These are phyloP conservation scores for Enteromius argenteus DNA, from an alignment of 2,797 vertebrate genomes.

Conservation along the genomic window DNA sequence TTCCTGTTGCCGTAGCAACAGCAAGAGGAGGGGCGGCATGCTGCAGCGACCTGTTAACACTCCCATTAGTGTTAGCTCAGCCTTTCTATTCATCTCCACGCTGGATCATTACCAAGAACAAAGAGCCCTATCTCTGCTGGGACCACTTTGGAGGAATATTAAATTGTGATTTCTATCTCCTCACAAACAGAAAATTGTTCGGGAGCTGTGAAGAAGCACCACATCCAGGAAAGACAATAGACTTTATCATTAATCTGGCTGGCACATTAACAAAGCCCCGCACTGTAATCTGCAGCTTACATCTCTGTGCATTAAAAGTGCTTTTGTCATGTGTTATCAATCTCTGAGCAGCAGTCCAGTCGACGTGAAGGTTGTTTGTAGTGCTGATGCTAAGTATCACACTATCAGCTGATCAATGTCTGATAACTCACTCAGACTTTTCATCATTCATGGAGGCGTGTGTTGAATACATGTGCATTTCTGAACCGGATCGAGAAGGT, in stretches of 20 bases:
- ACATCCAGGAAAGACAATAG: conserved; percentile 45
- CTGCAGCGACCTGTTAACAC: conserved; percentile 43
- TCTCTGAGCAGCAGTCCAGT: conserved; percentile 17
- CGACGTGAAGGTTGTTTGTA: background rate
- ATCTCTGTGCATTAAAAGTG: conserved; percentile 34
- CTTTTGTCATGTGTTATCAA: conserved; percentile 21
- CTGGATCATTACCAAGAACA: conserved; percentile 60
- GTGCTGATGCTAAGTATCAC: background rate
- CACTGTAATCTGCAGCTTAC: conserved; percentile 32
- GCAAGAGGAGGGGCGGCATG: background rate
- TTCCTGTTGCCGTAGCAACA: conserved; percentile 59
- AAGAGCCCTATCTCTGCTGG: conserved; percentile 54
- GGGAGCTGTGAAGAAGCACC: conserved; percentile 17
- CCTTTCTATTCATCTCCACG: conserved; percentile 53
- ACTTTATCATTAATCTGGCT: conserved; percentile 42
- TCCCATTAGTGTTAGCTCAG: conserved; percentile 54
- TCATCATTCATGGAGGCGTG: background rate
- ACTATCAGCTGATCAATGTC: background rate
- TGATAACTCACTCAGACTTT: conserved; percentile 2
- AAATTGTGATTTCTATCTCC: conserved; percentile 46
- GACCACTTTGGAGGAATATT: conserved; percentile 56
- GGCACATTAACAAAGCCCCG: conserved; percentile 11
- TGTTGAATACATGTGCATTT: background rate
- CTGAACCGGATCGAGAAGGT: background rate
- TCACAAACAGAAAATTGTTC: conserved; percentile 39